Base-by-base conservation (phyloP, 2,888 invertebrate genomes). In the Hyles lineata region DNA sequence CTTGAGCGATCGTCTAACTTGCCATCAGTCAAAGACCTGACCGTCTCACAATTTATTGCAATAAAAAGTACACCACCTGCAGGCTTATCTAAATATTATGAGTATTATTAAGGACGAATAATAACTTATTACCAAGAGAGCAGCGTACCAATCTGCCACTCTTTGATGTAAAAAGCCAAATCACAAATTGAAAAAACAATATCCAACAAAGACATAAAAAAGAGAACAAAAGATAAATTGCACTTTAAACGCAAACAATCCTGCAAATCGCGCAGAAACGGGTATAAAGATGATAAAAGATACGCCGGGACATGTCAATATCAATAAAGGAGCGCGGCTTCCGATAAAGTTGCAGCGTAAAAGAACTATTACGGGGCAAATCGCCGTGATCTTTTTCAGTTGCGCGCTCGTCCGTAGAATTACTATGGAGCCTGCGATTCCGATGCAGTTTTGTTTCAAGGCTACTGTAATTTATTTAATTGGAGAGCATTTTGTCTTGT, bases 381-480 rank as follows among this genome's bases (percentile, higher is more conserved):
- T 60, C 60, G 60, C 25, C 17, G 25, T 25, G 25, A 60, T 60
- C 60, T 60, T 63, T 63, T 63, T 63, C 21, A 63, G 63, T 35
- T 43, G 61, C n/a, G 55, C 55, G 61, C 19, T 21, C 43, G 11
- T 43, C 21, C 35, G 55, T 6, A 55, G 35, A n/a, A 35, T 63
- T 63, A 35, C 35, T 63, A 19, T 35, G 35, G 7, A n/a, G 21
- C 35, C 43, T n/a, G 35, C 62, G 11, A 63, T 63, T 43, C 43
- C 21, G n/a, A 3, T 15, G 63, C 35, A 43, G 63, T 63, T n/a
- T 35, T 21, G 63, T 55, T 55, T 55, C 17, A 63, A 19, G 17
- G 19, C 61, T 15, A 7, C 2, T 43, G 63, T 63, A 63, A 43
- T 63, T 23, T 21, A 63, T 63, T 43, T 63, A 63, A 43, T 63